These are phyloP conservation scores for Arctocebus calabarensis DNA, from an alignment of 2,797 vertebrate species.

Conservation along the genomic window DNA sequence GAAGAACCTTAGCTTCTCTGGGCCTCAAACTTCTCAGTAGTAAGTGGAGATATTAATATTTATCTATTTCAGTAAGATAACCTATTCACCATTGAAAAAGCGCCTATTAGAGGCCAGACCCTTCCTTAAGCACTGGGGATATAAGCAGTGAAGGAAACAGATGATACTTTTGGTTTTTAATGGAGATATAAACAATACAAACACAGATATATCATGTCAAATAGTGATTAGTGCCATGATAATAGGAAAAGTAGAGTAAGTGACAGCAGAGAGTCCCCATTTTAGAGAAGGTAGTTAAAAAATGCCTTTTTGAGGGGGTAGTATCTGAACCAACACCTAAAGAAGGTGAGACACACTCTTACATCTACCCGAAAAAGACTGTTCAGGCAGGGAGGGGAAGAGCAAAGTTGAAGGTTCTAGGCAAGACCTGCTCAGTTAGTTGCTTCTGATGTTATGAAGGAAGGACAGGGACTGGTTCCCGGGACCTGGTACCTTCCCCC, in stretches of 20 bases:
- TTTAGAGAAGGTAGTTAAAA: background rate
- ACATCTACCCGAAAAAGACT: background rate
- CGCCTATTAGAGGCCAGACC: background rate
- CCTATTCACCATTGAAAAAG: background rate
- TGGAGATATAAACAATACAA: background rate
- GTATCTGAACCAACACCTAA: background rate
- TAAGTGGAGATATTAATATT: background rate
- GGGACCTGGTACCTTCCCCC: background rate
- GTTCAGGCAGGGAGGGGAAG: background rate
- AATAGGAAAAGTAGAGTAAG: background rate
- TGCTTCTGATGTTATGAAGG: background rate
- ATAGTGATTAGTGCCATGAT: background rate
- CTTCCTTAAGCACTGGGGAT: background rate
- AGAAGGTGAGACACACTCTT: background rate
- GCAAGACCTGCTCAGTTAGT: background rate
- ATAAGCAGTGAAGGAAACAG: background rate
- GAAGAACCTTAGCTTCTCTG: background rate
- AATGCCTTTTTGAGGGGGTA: background rate
- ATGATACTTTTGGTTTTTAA: background rate
- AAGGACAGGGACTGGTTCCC: background rate
- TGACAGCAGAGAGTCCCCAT: background rate
- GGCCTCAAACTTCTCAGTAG: conserved; percentile 21
- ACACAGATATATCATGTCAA: background rate
- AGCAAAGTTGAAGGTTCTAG: background rate
- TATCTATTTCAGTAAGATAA: background rate